Evolutionary conservation across 2,113 vertebrate genomes (phyloP).

Genomic region (Gnathochromis pfefferi): DNA sequence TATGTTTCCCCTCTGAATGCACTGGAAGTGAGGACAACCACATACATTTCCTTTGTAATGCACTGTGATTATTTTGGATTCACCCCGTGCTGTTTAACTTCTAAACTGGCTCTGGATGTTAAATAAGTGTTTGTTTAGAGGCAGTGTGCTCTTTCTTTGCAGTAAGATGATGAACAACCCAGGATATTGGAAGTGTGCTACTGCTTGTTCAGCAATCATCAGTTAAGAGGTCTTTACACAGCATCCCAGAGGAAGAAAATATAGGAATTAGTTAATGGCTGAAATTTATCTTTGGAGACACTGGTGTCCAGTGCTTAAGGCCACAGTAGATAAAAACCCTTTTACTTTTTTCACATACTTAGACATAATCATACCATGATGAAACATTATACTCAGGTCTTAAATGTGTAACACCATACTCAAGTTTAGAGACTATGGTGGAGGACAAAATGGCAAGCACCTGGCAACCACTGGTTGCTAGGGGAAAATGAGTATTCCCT

Average conservation of each 20-base stretch:
- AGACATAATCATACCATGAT: neutral
- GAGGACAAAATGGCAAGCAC: neutral
- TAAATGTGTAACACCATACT: neutral
- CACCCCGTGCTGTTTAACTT: neutral
- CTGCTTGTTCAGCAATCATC: neutral
- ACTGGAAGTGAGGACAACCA: neutral
- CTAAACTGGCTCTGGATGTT: neutral
- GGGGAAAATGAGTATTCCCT: neutral
- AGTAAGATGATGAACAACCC: neutral
- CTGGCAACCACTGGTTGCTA: neutral
- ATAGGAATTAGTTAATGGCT: neutral
- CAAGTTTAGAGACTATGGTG: neutral
- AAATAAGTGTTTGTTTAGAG: neutral
- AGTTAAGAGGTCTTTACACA: neutral
- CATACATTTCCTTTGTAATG: neutral
- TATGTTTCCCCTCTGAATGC: neutral
- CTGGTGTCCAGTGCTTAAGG: neutral
- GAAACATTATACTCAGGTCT: neutral
- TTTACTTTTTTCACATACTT: neutral
- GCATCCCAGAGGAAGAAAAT: neutral
- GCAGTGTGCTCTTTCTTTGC: neutral
- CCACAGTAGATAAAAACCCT: neutral
- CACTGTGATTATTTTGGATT: neutral
- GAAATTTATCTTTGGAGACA: neutral
- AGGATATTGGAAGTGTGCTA: neutral